Evolutionary conservation across 2,797 vertebrate genomes (phyloP).

Genomic region (Falco biarmicus): DNA sequence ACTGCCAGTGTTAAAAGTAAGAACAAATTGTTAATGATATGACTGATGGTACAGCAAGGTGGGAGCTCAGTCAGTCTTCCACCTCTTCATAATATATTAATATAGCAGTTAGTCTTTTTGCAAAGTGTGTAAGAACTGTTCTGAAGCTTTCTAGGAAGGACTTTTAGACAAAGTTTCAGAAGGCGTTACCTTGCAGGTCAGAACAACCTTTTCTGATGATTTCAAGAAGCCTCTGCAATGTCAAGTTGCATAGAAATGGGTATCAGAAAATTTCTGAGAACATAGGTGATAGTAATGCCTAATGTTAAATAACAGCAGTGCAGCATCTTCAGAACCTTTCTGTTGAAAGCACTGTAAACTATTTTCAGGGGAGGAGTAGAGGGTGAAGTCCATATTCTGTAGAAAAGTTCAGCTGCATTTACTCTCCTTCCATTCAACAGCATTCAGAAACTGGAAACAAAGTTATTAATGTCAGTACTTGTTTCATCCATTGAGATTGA

Average conservation of each 20-base stretch:
- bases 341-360: not conserved
- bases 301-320: not conserved
- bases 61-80: not conserved
- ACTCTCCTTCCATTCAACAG: not conserved
- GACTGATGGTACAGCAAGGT: not conserved
- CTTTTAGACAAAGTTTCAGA: not conserved
- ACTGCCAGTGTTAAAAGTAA: not conserved
- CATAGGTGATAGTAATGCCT: not conserved
- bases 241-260: not conserved
- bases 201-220: not conserved
- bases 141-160: not conserved
- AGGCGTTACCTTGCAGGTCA: not conserved
- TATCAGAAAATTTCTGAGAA: not conserved
- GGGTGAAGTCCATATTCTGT: not conserved
- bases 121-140: not conserved
- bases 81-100: not conserved
- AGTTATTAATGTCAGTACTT: slow-evolving; percentile 37
- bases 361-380: not conserved
- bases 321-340: not conserved
- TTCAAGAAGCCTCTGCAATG: not conserved
- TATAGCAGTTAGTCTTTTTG: not conserved
- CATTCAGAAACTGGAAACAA: slow-evolving; percentile 23
- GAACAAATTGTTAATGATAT: not conserved
- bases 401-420: not conserved
- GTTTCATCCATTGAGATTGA: slow-evolving; percentile 35